Evolutionary conservation across 2,113 vertebrate species (phyloP), one percentile per base, ranked within the genome.

Genomic region (Toxotes jaculatrix): DNA sequence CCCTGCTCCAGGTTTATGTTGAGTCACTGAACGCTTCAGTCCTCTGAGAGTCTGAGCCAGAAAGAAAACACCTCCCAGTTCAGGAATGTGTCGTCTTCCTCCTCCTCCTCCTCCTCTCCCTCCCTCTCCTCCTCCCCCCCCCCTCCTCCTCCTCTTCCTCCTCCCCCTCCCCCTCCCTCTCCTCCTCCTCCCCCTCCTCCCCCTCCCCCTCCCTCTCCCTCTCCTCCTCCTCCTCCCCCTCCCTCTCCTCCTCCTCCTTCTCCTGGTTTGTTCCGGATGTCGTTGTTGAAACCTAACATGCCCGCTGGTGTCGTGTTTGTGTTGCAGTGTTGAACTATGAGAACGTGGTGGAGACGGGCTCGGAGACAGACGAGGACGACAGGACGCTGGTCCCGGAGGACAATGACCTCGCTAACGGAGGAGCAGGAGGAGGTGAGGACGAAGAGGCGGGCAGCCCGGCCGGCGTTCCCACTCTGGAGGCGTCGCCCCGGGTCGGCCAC

Each of bases 341-440:
- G 91, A 96, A 95, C 61, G 95, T 97, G 95, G 94, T 97, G 94
- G 98, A 98, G 88, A 96, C 96, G 32, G 96, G 96, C 85, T 98
- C 97, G 5, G 98, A 98, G 92, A 97, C 96, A 6, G 97, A 98
- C 68, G 98, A 98, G 80, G 98, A 99, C 19, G 97, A 97, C 94
- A 96, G 96, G 95, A 94, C 96, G 38, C 95, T 95, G 47, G 96
- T 97, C 73, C 96, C 96, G 1, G 97, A 98, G 91, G 97, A 97
- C 38, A 93, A 94, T 31, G 83, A 94, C 74, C 94, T 95, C 77
- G 86, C 95, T 38, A 95, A 94, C 71, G 88, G 94, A 21, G 62
- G 71, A 23, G 70, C 60, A 47, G 62, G 65, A 57, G 74, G 34
- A 19, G 57, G n/a, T 14, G 73, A 0, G 5, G 86, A 83, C 92